Conservation (phyloP, 2,113 vertebrate species). For the Aegypius monachus region DNA sequence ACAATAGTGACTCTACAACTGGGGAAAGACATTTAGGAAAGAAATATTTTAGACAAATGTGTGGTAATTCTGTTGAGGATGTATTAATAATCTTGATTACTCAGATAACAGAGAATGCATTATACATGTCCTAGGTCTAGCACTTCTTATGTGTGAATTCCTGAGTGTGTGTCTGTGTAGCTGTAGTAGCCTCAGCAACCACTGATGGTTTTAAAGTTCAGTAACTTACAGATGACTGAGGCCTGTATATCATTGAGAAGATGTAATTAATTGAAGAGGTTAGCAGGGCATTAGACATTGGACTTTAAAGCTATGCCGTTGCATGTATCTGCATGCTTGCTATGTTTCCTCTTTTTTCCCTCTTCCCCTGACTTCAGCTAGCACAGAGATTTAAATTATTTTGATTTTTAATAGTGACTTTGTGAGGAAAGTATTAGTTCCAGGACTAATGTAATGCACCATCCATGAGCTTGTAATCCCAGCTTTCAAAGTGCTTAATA, state of each 20-base stretch:
- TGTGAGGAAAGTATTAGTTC: conserved; percentile 37
- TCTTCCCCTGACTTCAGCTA: not conserved
- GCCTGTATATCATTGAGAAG: not conserved
- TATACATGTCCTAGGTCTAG: not conserved
- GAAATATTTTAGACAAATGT: not conserved
- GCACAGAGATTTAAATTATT: conserved; percentile 22
- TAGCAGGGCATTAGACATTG: not conserved
- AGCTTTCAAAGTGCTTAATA: conserved; percentile 43
- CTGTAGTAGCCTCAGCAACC: not conserved
- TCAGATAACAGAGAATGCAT: not conserved
- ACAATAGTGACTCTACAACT: not conserved
- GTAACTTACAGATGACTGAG: not conserved
- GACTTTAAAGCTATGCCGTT: not conserved
- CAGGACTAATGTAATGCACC: conserved; percentile 37
- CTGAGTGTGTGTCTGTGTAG: not conserved
- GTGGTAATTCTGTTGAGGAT: not conserved
- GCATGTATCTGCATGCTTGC: not conserved
- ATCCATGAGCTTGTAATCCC: conserved; percentile 30
- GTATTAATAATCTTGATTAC: not conserved
- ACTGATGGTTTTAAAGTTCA: not conserved
- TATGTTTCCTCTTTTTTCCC: not conserved
- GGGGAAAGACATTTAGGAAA: not conserved
- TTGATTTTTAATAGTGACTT: conserved; percentile 30
- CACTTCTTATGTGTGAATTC: not conserved
- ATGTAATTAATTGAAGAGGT: conserved; percentile 11